Evolutionary conservation across 1,140 invertebrate species (phyloP), one percentile per base, ranked within the genome.

Genomic region (Tigriopus japonicus): DNA sequence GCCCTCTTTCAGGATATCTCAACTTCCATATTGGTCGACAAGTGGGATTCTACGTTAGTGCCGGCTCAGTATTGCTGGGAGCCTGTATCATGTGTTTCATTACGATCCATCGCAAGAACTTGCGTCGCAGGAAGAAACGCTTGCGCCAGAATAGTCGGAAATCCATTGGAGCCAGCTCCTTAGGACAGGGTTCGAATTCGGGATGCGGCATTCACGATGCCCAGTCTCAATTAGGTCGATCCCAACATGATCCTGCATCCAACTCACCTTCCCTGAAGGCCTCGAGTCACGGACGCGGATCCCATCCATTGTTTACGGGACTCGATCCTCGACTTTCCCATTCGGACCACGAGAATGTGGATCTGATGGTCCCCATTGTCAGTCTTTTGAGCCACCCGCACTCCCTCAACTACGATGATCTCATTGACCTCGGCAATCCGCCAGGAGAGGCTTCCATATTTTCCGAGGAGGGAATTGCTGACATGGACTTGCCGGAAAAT

Each of bases 401-500:
- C n/a, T 49, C 45, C n/a, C 10, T 49, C 3, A 49, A 17, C 45
- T 49, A 49, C 10, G 45, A 49, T 21, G 45, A 49, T 21, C n/a
- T 49, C n/a, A 49, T 49, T 49, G 45, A 49, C 12, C 21, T 49
- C 3, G 28, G 28, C 3, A 35, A 35, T 35, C n/a, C n/a, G 45
- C n/a, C n/a, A 3, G 21, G 21, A 15, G 45, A 49, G 45, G n/a
- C 21, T 5, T 17, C 45, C 45, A 49, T 49, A 5, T 49, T 17
- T 42, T 23, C 23, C 6, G 86, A 89, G 69, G 85, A 87, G 68
- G 84, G 84, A 42, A 83, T 86, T 24, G 82, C 84, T 1, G 85
- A 87, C 67, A 81, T 87, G 76, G 84, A 87, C 72, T 76, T 85
- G 59, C 84, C 84, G 0, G 84, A 87, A 66, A 85, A 87, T 71